A percentile compares a stretch with the other conserved stretches of the same genome.
Evolutionary conservation across 1,140 invertebrate genomes (phyloP).

Genomic region (Plectus sambesii): DNA sequence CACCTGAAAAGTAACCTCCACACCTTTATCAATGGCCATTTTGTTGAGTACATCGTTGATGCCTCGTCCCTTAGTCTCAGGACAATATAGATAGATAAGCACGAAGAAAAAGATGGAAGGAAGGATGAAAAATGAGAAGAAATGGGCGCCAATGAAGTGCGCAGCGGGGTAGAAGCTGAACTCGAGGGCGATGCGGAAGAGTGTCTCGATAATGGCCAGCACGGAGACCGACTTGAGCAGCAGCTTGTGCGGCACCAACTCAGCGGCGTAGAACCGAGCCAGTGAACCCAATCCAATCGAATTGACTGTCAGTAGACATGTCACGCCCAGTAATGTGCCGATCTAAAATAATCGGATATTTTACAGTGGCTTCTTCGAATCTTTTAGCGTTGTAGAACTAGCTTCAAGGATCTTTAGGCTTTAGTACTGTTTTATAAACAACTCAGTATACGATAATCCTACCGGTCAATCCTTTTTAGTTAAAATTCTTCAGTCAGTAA

Average conservation of each 20-base stretch:
- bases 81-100: conserved; percentile 3
- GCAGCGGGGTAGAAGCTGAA: conserved; percentile 7
- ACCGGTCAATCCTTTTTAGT: no score
- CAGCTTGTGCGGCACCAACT: conserved; percentile 2
- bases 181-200: conserved; percentile 7
- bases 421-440: no score
- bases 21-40: no score
- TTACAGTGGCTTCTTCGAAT: no score
- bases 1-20: no score
- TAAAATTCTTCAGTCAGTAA: no score
- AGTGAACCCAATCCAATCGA: conserved; percentile 6
- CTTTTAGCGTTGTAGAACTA: no score
- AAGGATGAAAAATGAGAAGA: background rate
- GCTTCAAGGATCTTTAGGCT: no score
- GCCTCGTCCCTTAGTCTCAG: conserved; percentile 5
- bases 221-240: conserved; percentile 5
- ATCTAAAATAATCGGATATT: background rate
- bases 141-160: conserved; percentile 2
- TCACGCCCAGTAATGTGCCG: conserved; percentile 2
- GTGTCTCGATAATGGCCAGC: conserved; percentile 2
- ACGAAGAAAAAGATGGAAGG: conserved; percentile 6
- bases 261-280: conserved; percentile 7
- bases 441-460: no score
- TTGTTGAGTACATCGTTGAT: conserved; percentile 8
- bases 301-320: background rate